Evolutionary conservation across 2,113 vertebrate species (phyloP), one percentile per base, ranked within the genome.

Genomic region (Calidris pugnax): DNA sequence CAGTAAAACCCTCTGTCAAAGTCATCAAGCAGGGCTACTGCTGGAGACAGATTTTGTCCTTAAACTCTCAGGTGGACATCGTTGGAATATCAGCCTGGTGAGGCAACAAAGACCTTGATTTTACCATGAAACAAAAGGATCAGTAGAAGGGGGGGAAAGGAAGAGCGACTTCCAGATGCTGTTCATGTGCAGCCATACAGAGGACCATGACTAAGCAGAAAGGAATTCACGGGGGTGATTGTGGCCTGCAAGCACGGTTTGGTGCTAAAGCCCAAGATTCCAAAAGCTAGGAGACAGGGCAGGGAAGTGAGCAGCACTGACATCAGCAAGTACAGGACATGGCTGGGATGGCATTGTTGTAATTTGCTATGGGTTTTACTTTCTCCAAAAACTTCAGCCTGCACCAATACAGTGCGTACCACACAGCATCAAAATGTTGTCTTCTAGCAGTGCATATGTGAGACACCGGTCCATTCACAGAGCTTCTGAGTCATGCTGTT

Each of bases 371-470:
- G 12, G 39, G 17, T 47, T 86, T 91, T 73, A 28, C 26, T 59
- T 74, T 57, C 23, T 39, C 14, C 1, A 13, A n/a, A 59, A 15
- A 11, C 56, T 47, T 51, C 14, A 64, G 3, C 39, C 56, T 85
- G 62, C 24, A 64, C 12, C 26, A 4, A 0, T 9, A 4, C 3
- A 39, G 59, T 7, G 1, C 9, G 45, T 33, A 3, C 43, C 12
- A 35, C 14, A 10, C 48, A 32, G 79, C 60, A 37, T 21, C 16
- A 43, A 15, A n/a, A 6, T 3, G 18, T 53, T 50, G 20, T 39
- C 26, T 43, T 7, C 22, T 66, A n/a, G 39, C 67, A 20, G 57
- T 1, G 2, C 0, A 0, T 75, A 15, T 32, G 30, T 1, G 22
- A 26, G 45, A 24, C 21, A 7, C 59, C 43, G 83, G 20, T 57